phyloP scores from a whole-genome alignment of 2,797 vertebrate species.

The Muraenolepis orangiensis region DNA sequence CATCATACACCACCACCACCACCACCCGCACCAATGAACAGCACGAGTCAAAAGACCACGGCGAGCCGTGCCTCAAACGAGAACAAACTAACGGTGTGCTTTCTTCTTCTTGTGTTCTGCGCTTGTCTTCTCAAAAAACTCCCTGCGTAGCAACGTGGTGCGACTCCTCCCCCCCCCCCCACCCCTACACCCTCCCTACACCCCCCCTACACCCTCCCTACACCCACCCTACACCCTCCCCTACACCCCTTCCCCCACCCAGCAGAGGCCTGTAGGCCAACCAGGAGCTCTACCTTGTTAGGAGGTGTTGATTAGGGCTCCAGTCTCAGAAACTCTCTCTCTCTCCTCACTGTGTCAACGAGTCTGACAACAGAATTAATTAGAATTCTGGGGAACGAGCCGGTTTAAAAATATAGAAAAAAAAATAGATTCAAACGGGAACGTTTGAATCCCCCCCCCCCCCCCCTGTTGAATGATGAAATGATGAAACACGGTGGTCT shows the following conservation, averaged over 20 bases:
- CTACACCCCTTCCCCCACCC: too few relatives aligned
- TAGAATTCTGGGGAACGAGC: conserved; percentile 71
- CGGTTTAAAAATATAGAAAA: conserved; percentile 49
- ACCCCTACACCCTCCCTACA: too few relatives aligned
- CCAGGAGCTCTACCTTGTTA: conserved; percentile 92
- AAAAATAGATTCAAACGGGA: conserved; percentile 75
- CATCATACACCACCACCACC: too few relatives aligned
- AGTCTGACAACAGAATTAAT: conserved; percentile 84
- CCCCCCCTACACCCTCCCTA: too few relatives aligned
- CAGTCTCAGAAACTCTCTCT: too few relatives aligned
- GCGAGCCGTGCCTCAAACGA: conserved; percentile 39
- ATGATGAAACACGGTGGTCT: conserved; percentile 58
- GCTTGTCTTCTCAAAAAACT: conserved; percentile 8
- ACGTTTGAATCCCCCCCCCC: too few relatives aligned
- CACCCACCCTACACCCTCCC: too few relatives aligned
- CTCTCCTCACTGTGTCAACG: conserved; percentile 92
- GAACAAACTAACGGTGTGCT: conserved; percentile 76
- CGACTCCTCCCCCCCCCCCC: too few relatives aligned
- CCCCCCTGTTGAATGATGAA: too few relatives aligned
- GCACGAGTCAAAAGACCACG: background rate
- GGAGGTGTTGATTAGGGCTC: conserved; percentile 99
- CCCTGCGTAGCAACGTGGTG: conserved; percentile 77
- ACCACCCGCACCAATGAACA: background rate
- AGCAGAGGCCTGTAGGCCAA: conserved; percentile 79
- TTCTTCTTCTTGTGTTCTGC: conserved; percentile 62